Evolutionary conservation across 2,888 invertebrate species (phyloP).

Genomic region (Scaptomyza flava): DNA sequence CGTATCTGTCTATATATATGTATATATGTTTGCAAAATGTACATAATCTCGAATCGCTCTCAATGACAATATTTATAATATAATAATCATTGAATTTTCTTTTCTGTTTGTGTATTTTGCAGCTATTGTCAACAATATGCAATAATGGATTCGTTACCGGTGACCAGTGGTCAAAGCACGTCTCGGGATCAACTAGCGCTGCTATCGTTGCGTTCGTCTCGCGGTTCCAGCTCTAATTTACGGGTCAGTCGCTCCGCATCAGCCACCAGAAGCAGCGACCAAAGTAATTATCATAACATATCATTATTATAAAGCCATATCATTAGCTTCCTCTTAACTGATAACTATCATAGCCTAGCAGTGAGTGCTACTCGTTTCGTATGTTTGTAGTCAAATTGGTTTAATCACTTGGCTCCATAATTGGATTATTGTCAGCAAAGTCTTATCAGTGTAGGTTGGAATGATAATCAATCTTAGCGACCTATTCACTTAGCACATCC

Average conservation of each 20-base stretch:
- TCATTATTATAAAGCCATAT: neutral
- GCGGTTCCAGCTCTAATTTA: slow-evolving; percentile 70
- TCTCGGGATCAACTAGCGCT: slow-evolving; percentile 64
- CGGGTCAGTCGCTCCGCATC: slow-evolving; percentile 83
- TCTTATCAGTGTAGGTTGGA: slow-evolving; percentile 29
- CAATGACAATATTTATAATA: slow-evolving; percentile 43
- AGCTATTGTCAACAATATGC: slow-evolving; percentile 62
- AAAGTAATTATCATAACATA: slow-evolving; percentile 74
- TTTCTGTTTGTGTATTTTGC: slow-evolving; percentile 36
- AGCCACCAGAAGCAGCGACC: slow-evolving; percentile 80
- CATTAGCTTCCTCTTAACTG: slow-evolving; percentile 4
- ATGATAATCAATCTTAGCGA: slow-evolving; percentile 28
- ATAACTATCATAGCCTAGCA: slow-evolving; percentile 10
- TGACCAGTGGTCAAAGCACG: slow-evolving; percentile 43
- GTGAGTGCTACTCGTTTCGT: slow-evolving; percentile 12
- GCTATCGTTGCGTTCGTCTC: slow-evolving; percentile 61
- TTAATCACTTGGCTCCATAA: slow-evolving; percentile 41
- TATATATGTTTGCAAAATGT: too few relatives aligned
- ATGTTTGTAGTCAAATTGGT: slow-evolving; percentile 17
- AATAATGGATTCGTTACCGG: slow-evolving; percentile 67
- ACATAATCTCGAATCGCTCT: slow-evolving; percentile 28
- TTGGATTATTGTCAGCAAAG: slow-evolving; percentile 24
- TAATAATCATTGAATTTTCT: slow-evolving; percentile 1
- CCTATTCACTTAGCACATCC: slow-evolving; percentile 42
- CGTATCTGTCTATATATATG: slow-evolving; percentile 2